These are phyloP conservation scores for Nudaria mundana DNA, from an alignment of 2,888 invertebrate genomes.

Conservation along the genomic window DNA sequence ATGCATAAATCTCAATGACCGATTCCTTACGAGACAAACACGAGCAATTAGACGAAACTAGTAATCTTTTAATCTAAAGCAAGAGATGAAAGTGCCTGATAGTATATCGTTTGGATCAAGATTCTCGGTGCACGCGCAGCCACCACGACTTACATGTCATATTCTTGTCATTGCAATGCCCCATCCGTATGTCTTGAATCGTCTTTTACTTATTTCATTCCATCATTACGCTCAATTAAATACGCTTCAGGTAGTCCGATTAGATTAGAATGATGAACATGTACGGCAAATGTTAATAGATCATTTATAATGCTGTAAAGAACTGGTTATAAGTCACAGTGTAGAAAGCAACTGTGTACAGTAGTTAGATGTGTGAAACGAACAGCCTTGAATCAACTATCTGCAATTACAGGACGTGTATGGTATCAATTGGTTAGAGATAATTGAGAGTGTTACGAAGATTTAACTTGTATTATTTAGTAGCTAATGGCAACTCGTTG, in stretches of 20 bases:
- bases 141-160: slow-evolving; percentile 46
- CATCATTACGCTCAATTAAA: slow-evolving; percentile 42
- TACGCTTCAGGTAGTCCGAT: slow-evolving; percentile 36
- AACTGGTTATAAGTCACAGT: slow-evolving; percentile 40
- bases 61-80: slow-evolving; percentile 73
- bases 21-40: slow-evolving; percentile 60
- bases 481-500: no score
- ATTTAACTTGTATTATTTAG: no score
- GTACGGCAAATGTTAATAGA: slow-evolving; percentile 36
- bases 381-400: no score
- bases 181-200: slow-evolving; percentile 37
- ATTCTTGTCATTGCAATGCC: slow-evolving; percentile 55
- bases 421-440: no score
- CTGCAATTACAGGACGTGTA: no score
- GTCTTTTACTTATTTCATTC: slow-evolving; percentile 35
- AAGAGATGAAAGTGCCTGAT: slow-evolving; percentile 76
- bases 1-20: slow-evolving; percentile 63
- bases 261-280: slow-evolving; percentile 35
- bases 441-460: no score
- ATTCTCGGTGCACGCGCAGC: slow-evolving; percentile 38
- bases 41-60: slow-evolving; percentile 74
- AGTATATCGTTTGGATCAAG: slow-evolving; percentile 47
- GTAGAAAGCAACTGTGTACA: no score
- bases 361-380: no score
- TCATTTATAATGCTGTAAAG: slow-evolving; percentile 29